Conservation (phyloP, 2,797 vertebrate species). For the Danio choprae region DNA sequence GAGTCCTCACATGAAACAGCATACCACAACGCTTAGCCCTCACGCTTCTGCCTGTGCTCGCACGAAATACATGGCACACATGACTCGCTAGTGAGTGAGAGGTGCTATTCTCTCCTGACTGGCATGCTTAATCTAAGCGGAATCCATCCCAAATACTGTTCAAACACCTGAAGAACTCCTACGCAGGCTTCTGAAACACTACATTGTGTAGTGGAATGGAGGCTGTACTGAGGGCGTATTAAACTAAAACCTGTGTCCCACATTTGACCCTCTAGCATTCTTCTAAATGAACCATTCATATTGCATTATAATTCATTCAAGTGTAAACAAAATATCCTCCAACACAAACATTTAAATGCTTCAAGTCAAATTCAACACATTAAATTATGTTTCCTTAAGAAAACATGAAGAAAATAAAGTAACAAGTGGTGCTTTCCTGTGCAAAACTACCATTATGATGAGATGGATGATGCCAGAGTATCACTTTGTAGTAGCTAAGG, state of each 20-base stretch:
- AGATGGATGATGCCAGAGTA: neutral
- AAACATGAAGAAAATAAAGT: neutral
- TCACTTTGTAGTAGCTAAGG: neutral
- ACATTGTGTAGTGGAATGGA: slow-evolving; percentile 28
- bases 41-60: slow-evolving; percentile 35
- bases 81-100: neutral
- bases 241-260: slow-evolving; percentile 25
- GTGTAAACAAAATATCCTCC: neutral
- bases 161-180: slow-evolving; percentile 15
- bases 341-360: neutral
- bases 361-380: neutral
- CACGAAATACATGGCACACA: slow-evolving; percentile 31
- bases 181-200: slow-evolving; percentile 9
- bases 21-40: slow-evolving; percentile 41
- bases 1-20: slow-evolving; percentile 54
- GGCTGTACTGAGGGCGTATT: slow-evolving; percentile 27
- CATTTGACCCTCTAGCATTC: slow-evolving; percentile 28
- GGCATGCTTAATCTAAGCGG: slow-evolving; percentile 26
- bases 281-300: slow-evolving; percentile 2
- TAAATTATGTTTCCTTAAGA: neutral
- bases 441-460: neutral
- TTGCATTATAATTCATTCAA: neutral
- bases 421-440: neutral
- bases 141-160: slow-evolving; percentile 33
- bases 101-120: slow-evolving; percentile 30